Evolutionary conservation across 2,888 invertebrate genomes (phyloP).

Genomic region (Brachypterus glaber): DNA sequence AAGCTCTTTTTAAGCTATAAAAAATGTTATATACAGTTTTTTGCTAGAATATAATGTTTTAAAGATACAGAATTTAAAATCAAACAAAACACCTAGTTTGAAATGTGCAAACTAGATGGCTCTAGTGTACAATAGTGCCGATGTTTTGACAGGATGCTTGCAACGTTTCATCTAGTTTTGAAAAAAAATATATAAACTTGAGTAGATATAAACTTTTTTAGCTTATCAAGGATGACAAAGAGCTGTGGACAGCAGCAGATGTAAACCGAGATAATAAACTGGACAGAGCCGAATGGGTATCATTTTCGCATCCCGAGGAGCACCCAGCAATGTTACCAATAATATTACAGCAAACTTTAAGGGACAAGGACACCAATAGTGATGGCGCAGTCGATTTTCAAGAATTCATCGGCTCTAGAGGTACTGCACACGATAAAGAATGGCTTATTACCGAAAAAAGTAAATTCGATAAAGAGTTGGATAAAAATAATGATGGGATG

Average conservation of each 20-base stretch:
- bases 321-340: conserved; percentile 75
- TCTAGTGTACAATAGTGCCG: too few relatives aligned
- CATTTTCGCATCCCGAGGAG: conserved; percentile 92
- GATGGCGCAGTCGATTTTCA: conserved; percentile 80
- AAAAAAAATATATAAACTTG: background rate
- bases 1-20: too few relatives aligned
- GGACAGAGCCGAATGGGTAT: conserved; percentile 67
- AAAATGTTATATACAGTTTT: too few relatives aligned
- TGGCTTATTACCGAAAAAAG: conserved; percentile 65
- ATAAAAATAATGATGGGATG: conserved; percentile 73
- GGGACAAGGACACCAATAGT: conserved; percentile 74
- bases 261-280: conserved; percentile 68
- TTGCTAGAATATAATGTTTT: too few relatives aligned
- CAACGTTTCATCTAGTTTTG: too few relatives aligned
- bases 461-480: conserved; percentile 79
- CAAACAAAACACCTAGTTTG: too few relatives aligned
- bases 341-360: conserved; percentile 70
- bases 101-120: too few relatives aligned
- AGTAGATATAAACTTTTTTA: conserved; percentile 27
- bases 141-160: too few relatives aligned
- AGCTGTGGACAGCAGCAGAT: conserved; percentile 82
- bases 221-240: conserved; percentile 70
- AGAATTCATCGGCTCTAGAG: conserved; percentile 70
- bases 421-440: conserved; percentile 60
- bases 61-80: too few relatives aligned